phyloP scores from a whole-genome alignment of 2,797 vertebrate genomes.

The Scyliorhinus canicula region DNA sequence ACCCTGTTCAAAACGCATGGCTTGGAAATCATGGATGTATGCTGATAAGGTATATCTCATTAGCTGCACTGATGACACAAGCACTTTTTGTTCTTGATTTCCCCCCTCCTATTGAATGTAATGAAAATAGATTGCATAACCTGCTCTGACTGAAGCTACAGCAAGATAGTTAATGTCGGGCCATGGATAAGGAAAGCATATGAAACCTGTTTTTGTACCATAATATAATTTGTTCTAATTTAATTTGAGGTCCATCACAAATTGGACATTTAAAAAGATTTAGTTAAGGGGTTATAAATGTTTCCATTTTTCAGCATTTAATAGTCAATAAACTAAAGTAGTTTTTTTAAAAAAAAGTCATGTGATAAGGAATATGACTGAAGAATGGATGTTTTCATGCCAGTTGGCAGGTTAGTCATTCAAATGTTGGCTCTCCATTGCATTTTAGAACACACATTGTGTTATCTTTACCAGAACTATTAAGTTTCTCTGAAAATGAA shows the following conservation, averaged over 20 bases:
- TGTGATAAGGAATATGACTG: neutral
- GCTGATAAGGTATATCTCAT: slow-evolving; percentile 15
- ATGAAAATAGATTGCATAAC: neutral
- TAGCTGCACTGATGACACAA: neutral
- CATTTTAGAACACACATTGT: neutral
- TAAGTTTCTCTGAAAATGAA: neutral
- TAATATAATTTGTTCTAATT: neutral
- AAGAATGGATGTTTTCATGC: neutral
- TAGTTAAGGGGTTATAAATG: neutral
- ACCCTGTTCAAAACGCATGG: neutral
- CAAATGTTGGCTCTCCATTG: neutral
- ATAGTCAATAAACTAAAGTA: neutral
- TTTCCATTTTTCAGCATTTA: neutral
- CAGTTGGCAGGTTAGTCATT: neutral
- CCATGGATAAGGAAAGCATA: neutral
- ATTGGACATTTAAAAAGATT: neutral
- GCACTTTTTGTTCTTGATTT: neutral
- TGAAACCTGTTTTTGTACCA: neutral
- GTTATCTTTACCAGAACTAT: neutral
- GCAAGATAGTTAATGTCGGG: neutral
- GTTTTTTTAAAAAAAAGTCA: neutral
- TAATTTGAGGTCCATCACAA: neutral
- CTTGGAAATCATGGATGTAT: neutral
- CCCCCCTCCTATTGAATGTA: neutral
- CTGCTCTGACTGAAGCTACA: neutral